A percentile compares a stretch with the other conserved stretches of the same genome.
These are phyloP conservation scores for Turdus rufiventris DNA, from an alignment of 2,113 vertebrate species.

Conservation along the genomic window DNA sequence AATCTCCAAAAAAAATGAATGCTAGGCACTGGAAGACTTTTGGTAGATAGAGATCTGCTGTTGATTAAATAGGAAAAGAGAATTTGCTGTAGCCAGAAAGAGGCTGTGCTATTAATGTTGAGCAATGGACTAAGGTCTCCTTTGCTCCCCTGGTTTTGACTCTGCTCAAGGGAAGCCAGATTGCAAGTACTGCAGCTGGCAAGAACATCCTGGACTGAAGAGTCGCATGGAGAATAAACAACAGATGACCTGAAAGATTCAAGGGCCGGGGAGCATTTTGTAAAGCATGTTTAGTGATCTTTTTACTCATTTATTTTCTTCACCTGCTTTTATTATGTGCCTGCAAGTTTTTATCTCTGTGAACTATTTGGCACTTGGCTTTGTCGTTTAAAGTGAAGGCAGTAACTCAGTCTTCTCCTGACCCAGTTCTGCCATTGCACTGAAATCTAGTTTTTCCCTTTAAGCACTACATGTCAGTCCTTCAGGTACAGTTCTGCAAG, in stretches of 20 bases:
- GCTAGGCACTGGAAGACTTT: background rate
- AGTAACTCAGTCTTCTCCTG: background rate
- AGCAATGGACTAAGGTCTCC: background rate
- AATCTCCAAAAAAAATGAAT: background rate
- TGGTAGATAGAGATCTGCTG: background rate
- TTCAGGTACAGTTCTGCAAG: slow-evolving; percentile 7
- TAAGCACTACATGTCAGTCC: background rate
- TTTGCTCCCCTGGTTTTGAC: background rate
- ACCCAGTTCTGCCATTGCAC: background rate
- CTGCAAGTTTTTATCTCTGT: background rate
- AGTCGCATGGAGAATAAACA: background rate
- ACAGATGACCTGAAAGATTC: background rate
- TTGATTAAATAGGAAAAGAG: background rate
- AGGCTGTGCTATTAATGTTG: background rate
- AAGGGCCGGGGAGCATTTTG: background rate
- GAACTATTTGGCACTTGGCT: background rate
- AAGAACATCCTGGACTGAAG: background rate
- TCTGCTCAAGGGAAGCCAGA: background rate
- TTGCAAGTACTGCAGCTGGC: background rate
- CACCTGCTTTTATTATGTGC: background rate
- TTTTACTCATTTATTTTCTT: background rate
- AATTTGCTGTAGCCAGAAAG: background rate
- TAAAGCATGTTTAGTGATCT: background rate
- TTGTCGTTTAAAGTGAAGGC: background rate
- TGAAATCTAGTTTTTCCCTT: background rate